Base-by-base conservation (phyloP, 1,140 invertebrate genomes). In the Drosophila simulans region DNA sequence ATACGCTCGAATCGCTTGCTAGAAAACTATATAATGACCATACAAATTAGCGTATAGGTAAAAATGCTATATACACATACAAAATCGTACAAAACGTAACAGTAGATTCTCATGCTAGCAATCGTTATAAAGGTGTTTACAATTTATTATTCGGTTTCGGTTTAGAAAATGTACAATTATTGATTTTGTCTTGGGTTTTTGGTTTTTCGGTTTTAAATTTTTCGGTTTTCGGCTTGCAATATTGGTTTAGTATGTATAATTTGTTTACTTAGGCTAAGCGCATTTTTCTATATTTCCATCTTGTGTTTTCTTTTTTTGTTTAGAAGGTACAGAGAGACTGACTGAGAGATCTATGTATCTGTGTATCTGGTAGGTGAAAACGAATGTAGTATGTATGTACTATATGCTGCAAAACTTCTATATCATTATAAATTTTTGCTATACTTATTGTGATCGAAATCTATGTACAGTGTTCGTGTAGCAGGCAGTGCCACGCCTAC, bases 21-120 rank as follows among this genome's bases (percentile, higher is more conserved):
- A 88, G 65, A 82, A 88, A 86, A 82, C 77, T 77, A 84, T 80
- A 72, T 70, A 69, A 43, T 77, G 71, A 74, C 53, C 59, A 73
- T 68, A 77, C 27, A 42, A 64, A 55, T 35, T 13, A 35, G 56
- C 45, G 58, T 55, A 48, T 78, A 82, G 83, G 75, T 88, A 88
- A 86, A 86, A 88, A 83, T 54, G 15, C 70, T 86, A 86, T 86
- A 17, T 86, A 86, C 83, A 86, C 46, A 73, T 88, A 86, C 83
- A 86, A 86, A 84, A 79, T 79, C 75, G 83, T 86, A 86, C 77
- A 86, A 86, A 86, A 86, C 74, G 74, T 86, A 88, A 86, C 83
- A 82, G 69, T 86, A 88, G 70, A 77, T 57, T 63, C 42, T 60
- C 13, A n/a, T 69, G 31, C 22, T 31, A 40, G 31, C 31, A 20